Evolutionary conservation across 2,113 vertebrate species (phyloP).

Genomic region (Alectura lathami): DNA sequence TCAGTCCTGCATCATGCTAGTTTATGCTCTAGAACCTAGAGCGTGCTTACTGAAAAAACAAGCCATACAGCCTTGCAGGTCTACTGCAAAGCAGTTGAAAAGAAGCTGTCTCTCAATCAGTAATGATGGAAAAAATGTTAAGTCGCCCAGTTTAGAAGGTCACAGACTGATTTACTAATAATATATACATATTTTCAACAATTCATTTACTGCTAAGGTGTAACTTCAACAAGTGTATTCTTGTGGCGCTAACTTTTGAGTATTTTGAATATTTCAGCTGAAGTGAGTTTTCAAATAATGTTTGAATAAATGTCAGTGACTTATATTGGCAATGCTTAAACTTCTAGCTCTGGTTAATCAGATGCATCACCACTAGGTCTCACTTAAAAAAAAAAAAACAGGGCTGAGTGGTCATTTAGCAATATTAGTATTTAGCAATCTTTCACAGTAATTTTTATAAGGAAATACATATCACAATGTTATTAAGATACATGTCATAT

Average conservation of each 20-base stretch:
- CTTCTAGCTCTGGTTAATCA: not conserved
- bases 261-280: not conserved
- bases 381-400: not conserved
- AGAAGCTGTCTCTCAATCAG: not conserved
- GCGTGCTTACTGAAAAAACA: not conserved
- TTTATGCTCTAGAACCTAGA: not conserved
- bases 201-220: not conserved
- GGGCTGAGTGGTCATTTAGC: not conserved
- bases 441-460: not conserved
- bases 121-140: not conserved
- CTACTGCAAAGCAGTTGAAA: not conserved
- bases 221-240: not conserved
- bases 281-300: not conserved
- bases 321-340: not conserved
- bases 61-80: not conserved
- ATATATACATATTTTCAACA: not conserved
- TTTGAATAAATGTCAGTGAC: not conserved
- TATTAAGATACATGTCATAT: not conserved
- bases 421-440: not conserved
- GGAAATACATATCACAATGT: not conserved
- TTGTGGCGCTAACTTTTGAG: not conserved
- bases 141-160: not conserved
- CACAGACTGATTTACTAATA: not conserved
- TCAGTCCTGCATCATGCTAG: not conserved
- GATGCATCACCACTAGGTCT: not conserved